Base-by-base conservation (phyloP, 2,113 vertebrate species). In the Clarias batrachus region DNA sequence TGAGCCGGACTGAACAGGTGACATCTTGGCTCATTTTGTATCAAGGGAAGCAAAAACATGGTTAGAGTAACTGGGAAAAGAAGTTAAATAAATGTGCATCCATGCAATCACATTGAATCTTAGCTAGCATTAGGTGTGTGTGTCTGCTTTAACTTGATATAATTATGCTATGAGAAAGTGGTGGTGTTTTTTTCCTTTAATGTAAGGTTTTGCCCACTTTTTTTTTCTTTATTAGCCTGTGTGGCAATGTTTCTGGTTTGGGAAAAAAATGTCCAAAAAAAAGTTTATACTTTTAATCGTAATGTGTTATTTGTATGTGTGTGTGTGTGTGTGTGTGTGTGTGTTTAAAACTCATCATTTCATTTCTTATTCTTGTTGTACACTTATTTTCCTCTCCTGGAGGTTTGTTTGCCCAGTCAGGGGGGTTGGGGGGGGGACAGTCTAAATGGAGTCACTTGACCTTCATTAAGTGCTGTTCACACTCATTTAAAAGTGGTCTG, bases 371-470 rank as follows among this genome's bases (percentile, higher is more conserved):
- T 81, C 16, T 7, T 80, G 11, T 37, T 16, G 2, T 33, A n/a
- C 3, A 30, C 23, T 82, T 54, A 27, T 71, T 37, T 73, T 63
- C 80, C 25, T 81, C 52, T 27, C 63, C 33, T 54, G 63, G 80
- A 74, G 68, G 68, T 82, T 56, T 76, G 37, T 76, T 82, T 87
- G 66, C 59, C 16, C 80, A 76, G 23, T 41, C 13, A n/a, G 25
- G 3, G 1, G 25, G 56, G 23, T 41, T 13, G 41, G 17, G 3
- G 1, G 1, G 56, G 33, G 21, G 57, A 21, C 63, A 79, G 57
- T 54, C 57, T 25, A 68, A 87, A 80, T 81, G 25, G 65, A 87
- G 80, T 80, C 79, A 76, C 79, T 82, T 84, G 73, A 80, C 89
- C 86, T 87, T 83, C 73, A 86, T 85, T 82, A 80, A 85, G 23